These are phyloP conservation scores for Athalia cordata DNA, from an alignment of 2,888 invertebrate genomes.

Conservation along the genomic window DNA sequence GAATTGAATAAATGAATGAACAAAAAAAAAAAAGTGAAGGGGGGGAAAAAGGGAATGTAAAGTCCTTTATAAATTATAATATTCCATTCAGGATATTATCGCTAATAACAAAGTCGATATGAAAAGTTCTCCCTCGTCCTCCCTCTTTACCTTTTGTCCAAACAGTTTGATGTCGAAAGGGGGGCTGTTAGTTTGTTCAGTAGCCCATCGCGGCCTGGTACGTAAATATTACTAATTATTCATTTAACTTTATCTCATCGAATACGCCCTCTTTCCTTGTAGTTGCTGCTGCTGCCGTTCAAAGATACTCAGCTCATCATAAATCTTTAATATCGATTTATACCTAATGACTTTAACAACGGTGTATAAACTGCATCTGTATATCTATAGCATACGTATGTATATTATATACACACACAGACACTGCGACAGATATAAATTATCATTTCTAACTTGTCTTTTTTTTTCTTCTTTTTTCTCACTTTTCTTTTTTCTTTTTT, in stretches of 20 bases:
- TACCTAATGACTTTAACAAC: conserved; percentile 9
- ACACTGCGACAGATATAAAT: not conserved
- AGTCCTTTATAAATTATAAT: not conserved
- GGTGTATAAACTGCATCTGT: not conserved
- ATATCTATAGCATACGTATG: not conserved
- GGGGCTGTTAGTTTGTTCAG: not conserved
- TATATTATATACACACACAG: not conserved
- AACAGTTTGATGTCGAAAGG: too few relatives aligned
- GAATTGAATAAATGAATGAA: not conserved
- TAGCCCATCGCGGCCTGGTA: conserved; percentile 17
- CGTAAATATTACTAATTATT: conserved; percentile 33
- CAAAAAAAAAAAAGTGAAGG: not conserved
- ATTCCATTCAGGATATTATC: not conserved
- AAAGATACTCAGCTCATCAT: conserved; percentile 19
- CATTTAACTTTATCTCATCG: conserved; percentile 17
- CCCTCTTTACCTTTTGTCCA: not conserved
- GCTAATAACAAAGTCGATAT: not conserved
- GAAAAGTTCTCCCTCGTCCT: not conserved
- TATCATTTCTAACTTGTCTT: too few relatives aligned
- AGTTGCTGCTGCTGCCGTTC: not conserved
- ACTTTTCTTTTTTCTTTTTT: not conserved
- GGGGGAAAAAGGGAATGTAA: not conserved
- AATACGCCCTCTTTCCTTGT: not conserved
- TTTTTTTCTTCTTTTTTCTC: not conserved
- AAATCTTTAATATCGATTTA: conserved; percentile 19